phyloP scores from a whole-genome alignment of 2,113 vertebrate species.

The Petaurus breviceps region DNA sequence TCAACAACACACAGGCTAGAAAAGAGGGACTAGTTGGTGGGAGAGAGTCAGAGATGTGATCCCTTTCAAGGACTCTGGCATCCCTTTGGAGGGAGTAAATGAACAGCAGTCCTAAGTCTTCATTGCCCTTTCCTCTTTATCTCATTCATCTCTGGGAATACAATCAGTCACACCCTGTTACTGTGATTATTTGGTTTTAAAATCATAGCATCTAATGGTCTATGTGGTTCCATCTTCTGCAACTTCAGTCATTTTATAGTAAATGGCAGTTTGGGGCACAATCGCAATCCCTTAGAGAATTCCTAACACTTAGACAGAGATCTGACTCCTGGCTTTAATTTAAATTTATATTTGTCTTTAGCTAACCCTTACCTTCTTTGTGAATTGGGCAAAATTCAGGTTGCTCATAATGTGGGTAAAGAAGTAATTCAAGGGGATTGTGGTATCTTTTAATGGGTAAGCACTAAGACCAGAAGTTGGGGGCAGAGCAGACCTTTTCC shows the following conservation, averaged over 20 bases:
- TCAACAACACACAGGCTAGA: neutral
- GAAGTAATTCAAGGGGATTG: neutral
- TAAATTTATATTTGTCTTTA: neutral
- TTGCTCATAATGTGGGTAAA: neutral
- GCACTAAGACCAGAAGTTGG: neutral
- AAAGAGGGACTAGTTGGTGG: neutral
- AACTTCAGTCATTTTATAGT: neutral
- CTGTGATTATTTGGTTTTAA: neutral
- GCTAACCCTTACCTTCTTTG: neutral
- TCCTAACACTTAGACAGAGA: neutral
- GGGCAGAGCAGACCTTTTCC: no score
- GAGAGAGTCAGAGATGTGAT: neutral
- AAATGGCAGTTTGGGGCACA: neutral
- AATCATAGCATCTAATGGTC: neutral
- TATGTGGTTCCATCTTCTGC: neutral
- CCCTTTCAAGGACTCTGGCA: no score
- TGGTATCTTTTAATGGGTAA: neutral
- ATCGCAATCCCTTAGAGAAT: neutral
- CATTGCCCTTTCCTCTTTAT: neutral
- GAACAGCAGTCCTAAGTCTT: neutral
- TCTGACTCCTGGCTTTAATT: neutral
- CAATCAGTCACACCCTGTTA: neutral
- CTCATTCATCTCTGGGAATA: neutral
- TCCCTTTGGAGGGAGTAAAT: no score
- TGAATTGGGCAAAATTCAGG: neutral